Evolutionary conservation across 2,113 vertebrate species (phyloP).

Genomic region (Caretta caretta): DNA sequence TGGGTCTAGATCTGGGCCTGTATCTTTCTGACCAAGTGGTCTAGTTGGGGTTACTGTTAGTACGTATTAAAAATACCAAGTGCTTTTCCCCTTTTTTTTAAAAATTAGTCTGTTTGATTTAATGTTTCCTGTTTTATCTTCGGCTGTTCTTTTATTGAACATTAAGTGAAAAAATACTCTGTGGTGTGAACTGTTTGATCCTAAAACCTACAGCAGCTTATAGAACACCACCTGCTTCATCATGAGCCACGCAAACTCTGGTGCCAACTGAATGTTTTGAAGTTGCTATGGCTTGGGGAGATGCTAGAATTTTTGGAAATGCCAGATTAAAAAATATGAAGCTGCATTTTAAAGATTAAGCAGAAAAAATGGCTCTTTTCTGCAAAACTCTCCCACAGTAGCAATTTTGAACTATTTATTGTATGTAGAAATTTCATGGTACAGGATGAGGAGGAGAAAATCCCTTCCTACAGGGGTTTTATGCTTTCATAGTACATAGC

Average conservation of each 20-base stretch:
- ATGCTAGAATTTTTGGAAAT: neutral
- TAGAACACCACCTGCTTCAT: neutral
- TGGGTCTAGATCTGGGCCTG: neutral
- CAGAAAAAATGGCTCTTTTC: neutral
- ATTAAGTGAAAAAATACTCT: neutral
- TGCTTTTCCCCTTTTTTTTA: neutral
- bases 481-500: neutral
- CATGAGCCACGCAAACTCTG: neutral
- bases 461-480: neutral
- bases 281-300: neutral
- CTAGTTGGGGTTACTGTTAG: neutral
- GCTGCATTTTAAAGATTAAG: neutral
- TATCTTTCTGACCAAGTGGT: neutral
- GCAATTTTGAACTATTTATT: neutral
- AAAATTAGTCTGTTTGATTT: neutral
- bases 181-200: neutral
- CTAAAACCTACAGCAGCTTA: neutral
- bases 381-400: neutral
- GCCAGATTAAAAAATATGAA: neutral
- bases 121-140: neutral
- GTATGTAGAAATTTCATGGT: neutral
- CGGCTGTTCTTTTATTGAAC: neutral
- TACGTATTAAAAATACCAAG: neutral
- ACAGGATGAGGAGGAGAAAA: neutral
- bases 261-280: neutral